Evolutionary conservation across 2,113 vertebrate genomes (phyloP).

Genomic region (Mesembrinibis cayennensis): DNA sequence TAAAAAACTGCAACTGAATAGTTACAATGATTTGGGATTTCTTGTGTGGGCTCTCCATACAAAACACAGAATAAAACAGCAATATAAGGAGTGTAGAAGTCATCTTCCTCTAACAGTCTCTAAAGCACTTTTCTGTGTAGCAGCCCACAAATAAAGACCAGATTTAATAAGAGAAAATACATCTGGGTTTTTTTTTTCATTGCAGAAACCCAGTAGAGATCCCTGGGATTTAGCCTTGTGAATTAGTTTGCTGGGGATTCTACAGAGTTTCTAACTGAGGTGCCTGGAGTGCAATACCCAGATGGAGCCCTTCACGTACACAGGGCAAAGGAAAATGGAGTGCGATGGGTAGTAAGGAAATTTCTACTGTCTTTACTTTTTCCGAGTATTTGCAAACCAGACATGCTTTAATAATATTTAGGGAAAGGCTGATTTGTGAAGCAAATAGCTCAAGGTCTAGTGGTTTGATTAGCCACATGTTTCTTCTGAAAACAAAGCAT

Average conservation of each 20-base stretch:
- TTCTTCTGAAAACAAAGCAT: slow-evolving; percentile 10
- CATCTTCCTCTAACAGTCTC: not conserved
- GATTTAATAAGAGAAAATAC: not conserved
- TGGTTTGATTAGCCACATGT: not conserved
- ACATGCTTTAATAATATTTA: not conserved
- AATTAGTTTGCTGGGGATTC: not conserved
- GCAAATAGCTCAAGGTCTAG: not conserved
- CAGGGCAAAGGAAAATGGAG: not conserved
- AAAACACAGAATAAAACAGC: not conserved
- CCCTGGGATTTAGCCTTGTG: not conserved
- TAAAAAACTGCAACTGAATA: not conserved
- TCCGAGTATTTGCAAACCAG: not conserved
- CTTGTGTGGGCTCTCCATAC: not conserved
- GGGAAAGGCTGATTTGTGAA: not conserved
- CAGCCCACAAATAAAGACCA: not conserved
- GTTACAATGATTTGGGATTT: not conserved
- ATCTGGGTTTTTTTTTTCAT: not conserved
- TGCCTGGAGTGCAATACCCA: not conserved
- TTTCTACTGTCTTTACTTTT: not conserved
- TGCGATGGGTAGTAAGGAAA: not conserved
- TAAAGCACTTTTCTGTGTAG: not conserved
- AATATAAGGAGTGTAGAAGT: not conserved
- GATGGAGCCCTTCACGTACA: not conserved
- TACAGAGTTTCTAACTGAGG: not conserved
- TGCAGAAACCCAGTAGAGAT: not conserved